phyloP scores from a whole-genome alignment of 2,113 vertebrate species.

The Pristiophorus japonicus region DNA sequence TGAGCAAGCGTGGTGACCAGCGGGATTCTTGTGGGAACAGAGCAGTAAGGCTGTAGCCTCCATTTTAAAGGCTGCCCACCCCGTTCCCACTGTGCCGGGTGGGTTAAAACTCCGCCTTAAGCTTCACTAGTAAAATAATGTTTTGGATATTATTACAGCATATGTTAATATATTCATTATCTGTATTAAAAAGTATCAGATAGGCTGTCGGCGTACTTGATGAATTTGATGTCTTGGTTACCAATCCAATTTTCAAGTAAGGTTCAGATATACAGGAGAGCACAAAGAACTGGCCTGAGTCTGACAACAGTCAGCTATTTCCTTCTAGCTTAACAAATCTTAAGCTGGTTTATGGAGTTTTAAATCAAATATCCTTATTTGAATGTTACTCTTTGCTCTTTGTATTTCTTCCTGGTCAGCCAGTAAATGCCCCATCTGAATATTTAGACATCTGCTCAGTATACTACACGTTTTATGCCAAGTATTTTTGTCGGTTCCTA shows the following conservation, averaged over 20 bases:
- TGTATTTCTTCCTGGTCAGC: background rate
- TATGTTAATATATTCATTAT: background rate
- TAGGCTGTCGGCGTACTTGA: background rate
- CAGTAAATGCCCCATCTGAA: background rate
- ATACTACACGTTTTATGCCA: background rate
- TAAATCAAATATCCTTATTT: background rate
- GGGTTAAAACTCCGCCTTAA: background rate
- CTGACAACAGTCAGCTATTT: background rate
- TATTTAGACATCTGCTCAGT: background rate
- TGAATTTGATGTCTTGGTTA: background rate
- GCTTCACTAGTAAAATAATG: background rate
- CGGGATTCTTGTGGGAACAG: background rate
- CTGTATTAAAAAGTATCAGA: background rate
- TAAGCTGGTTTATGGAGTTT: background rate
- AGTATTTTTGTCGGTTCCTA: background rate
- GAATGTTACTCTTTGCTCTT: background rate
- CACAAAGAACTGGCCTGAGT: background rate
- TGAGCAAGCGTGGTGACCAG: background rate
- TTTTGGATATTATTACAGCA: background rate
- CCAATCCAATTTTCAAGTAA: background rate
- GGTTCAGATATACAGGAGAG: background rate
- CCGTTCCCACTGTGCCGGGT: background rate
- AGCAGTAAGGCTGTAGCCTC: background rate
- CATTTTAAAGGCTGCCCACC: background rate
- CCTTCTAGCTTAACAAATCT: background rate